Conservation (phyloP, 2,113 vertebrate species). For the Onychorhynchus coronatus region DNA sequence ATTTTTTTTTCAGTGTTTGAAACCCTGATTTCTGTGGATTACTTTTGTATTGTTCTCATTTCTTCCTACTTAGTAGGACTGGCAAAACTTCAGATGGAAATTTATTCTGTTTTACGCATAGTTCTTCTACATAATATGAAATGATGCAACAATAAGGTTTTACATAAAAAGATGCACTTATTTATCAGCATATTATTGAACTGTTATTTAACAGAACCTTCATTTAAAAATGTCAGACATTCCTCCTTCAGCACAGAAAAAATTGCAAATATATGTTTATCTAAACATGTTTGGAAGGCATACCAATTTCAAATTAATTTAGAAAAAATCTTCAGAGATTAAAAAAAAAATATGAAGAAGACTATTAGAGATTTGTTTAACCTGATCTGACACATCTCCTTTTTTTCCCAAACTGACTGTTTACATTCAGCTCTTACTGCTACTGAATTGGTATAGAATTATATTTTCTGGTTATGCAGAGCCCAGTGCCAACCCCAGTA, state of each 20-base stretch:
- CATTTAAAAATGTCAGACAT: neutral
- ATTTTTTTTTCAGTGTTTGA: neutral
- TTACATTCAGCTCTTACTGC: neutral
- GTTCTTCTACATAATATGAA: neutral
- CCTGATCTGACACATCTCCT: accelerated
- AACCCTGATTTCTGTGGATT: neutral
- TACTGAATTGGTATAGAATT: neutral
- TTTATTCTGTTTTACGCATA: neutral
- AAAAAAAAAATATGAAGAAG: neutral
- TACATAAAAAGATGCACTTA: neutral
- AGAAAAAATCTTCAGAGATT: neutral
- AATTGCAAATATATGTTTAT: neutral
- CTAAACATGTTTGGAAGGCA: neutral
- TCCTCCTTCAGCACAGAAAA: neutral
- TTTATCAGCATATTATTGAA: neutral
- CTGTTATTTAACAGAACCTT: neutral
- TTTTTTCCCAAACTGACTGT: neutral
- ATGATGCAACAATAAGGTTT: neutral
- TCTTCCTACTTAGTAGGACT: neutral
- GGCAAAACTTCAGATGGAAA: neutral
- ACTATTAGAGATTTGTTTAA: neutral
- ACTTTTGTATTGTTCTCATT: neutral
- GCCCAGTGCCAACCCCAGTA: neutral
- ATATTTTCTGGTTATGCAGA: neutral
- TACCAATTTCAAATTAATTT: neutral